Base-by-base conservation (phyloP, 2,797 vertebrate genomes). In the Fratercula arctica region DNA sequence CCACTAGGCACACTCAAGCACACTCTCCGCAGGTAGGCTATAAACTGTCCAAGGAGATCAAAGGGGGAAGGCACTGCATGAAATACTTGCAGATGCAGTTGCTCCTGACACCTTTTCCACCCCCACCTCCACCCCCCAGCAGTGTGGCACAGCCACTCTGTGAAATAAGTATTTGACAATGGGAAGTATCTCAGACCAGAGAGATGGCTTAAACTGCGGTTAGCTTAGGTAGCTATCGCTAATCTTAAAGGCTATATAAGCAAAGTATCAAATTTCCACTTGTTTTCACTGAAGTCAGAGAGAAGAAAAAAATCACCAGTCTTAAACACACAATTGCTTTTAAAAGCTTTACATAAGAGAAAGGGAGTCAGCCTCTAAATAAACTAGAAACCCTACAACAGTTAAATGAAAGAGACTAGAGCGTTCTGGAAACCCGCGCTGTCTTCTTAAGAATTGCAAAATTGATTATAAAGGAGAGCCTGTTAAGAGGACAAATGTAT, bases 51-150 rank as follows among this genome's bases (percentile, higher is more conserved):
- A 48, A 51, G 10, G 14, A 35, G 12, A 67, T 15, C 16, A 13
- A 56, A 79, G 8, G 1, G 8, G 23, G 20, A 48, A 51, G 16
- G 25, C 10, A 13, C 4, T 35, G 10, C 33, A n/a, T 9, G 8
- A 51, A 84, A 54, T 16, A 29, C 10, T 29, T 70, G 23, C 25
- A 75, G 43, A 43, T 51, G 5, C 3, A 20, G 2, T 29, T 74
- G 41, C 16, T 33, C 2, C 1, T 48, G 56, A 56, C 7, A 60
- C 4, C 11, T n/a, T 73, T 19, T 53, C 23, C 17, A 17, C 18
- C 5, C 2, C 17, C 10, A 24, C 3, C 5, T 2, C 20, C 10
- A 21, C 3, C 6, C 16, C 10, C 43, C 9, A 68, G 53, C 23
- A 48, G 28, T 9, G 8, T 25, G n/a, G 57, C 23, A 50, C 41